Evolutionary conservation across 1,140 invertebrate species (phyloP).

Genomic region (Macrobrachium rosenbergii): DNA sequence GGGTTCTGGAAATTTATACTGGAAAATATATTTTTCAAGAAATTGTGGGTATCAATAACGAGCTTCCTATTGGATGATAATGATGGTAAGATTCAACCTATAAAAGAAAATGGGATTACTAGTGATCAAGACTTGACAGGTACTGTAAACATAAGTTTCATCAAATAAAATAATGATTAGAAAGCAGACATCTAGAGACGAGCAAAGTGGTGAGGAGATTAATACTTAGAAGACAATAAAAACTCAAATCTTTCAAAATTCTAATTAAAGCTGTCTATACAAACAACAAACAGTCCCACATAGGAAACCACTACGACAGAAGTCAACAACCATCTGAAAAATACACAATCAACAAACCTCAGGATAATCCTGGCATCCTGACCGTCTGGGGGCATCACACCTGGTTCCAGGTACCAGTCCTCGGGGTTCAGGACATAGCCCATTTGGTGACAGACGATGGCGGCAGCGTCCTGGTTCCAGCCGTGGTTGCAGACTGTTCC

Average conservation of each 20-base stretch:
- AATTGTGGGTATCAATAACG: too few species aligned
- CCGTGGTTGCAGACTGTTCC: constrained; percentile 97
- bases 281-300: too few species aligned
- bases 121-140: too few species aligned
- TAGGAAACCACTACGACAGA: background rate
- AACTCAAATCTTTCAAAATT: background rate
- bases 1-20: too few species aligned
- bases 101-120: too few species aligned
- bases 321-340: background rate
- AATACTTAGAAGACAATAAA: background rate
- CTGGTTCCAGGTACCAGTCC: constrained; percentile 88
- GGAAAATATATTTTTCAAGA: too few species aligned
- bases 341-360: constrained; percentile 69
- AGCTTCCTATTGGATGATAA: too few species aligned
- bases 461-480: constrained; percentile 93
- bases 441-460: constrained; percentile 94
- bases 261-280: background rate
- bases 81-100: too few species aligned
- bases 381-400: constrained; percentile 84
- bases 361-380: constrained; percentile 82
- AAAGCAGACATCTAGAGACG: too few species aligned
- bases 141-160: too few species aligned
- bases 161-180: too few species aligned
- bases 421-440: constrained; percentile 92
- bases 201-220: too few species aligned